Percentiles rank a stretch among this genome's conserved stretches.
These are phyloP conservation scores for Odontocerum albicorne DNA, from an alignment of 2,888 invertebrate species.

Conservation along the genomic window DNA sequence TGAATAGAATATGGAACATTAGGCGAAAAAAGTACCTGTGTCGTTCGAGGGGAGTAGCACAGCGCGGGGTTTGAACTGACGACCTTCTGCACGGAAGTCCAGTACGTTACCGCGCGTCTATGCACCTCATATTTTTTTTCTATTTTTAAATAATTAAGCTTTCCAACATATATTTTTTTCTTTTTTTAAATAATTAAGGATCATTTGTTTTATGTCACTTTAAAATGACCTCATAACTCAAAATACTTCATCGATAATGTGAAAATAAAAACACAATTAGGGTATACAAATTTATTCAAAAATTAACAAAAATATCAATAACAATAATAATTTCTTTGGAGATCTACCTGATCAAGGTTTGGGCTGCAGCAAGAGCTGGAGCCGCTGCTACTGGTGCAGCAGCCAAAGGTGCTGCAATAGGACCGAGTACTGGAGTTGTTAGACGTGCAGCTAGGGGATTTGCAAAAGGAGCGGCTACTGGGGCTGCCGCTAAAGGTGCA, in stretches of 20 bases:
- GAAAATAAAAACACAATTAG: background rate
- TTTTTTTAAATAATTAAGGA: too few relatives aligned
- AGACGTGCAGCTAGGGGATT: constrained; percentile 8
- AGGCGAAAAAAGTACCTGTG: too few relatives aligned
- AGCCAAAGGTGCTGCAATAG: constrained; percentile 40
- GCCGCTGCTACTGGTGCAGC: constrained; percentile 32
- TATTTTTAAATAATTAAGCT: too few relatives aligned
- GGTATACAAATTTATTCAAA: background rate
- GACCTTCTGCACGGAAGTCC: too few relatives aligned
- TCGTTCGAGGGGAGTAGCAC: too few relatives aligned
- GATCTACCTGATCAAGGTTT: constrained; percentile 23
- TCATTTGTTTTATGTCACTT: too few relatives aligned
- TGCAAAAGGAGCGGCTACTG: constrained; percentile 32
- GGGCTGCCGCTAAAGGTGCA: constrained; percentile 37
- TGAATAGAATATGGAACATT: too few relatives aligned
- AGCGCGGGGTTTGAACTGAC: too few relatives aligned
- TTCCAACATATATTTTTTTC: too few relatives aligned
- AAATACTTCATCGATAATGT: background rate
- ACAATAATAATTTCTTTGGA: background rate
- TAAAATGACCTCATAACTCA: too few relatives aligned
- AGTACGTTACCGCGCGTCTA: too few relatives aligned
- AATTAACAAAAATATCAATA: constrained; percentile 5
- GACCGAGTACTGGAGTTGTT: constrained; percentile 41
- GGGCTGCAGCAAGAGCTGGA: constrained; percentile 34
- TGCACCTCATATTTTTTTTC: too few relatives aligned